These are phyloP conservation scores for Oreochromis aureus DNA, from an alignment of 2,113 vertebrate genomes.

Conservation along the genomic window DNA sequence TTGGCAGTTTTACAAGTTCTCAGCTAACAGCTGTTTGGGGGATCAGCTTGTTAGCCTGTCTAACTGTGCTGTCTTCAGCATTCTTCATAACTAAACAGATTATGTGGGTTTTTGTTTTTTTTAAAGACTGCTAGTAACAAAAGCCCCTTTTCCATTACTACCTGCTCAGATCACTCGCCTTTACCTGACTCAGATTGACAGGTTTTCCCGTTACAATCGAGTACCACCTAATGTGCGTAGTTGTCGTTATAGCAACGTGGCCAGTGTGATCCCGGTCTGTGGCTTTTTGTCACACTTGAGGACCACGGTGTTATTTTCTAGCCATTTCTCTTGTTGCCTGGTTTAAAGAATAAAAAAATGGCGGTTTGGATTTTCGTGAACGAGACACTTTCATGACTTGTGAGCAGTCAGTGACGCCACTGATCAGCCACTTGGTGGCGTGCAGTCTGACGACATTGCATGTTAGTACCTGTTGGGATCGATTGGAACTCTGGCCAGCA, in stretches of 20 bases:
- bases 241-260: background rate
- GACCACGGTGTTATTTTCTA: background rate
- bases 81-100: background rate
- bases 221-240: background rate
- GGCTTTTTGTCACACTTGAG: accelerated
- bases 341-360: background rate
- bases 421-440: background rate
- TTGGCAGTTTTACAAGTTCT: background rate
- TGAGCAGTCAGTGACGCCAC: accelerated
- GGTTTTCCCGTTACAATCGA: accelerated
- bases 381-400: accelerated
- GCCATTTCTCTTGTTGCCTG: background rate
- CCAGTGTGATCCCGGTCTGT: background rate
- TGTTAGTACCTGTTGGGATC: background rate
- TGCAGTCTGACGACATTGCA: background rate
- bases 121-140: accelerated
- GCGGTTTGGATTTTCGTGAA: background rate
- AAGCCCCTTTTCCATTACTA: background rate
- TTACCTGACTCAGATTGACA: background rate
- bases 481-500: background rate
- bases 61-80: accelerated
- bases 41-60: background rate
- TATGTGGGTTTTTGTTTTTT: accelerated
- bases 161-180: background rate
- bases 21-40: background rate